Evolutionary conservation across 2,113 vertebrate genomes (phyloP), one percentile per base, ranked within the genome.

Genomic region (Puntigrus tetrazona): DNA sequence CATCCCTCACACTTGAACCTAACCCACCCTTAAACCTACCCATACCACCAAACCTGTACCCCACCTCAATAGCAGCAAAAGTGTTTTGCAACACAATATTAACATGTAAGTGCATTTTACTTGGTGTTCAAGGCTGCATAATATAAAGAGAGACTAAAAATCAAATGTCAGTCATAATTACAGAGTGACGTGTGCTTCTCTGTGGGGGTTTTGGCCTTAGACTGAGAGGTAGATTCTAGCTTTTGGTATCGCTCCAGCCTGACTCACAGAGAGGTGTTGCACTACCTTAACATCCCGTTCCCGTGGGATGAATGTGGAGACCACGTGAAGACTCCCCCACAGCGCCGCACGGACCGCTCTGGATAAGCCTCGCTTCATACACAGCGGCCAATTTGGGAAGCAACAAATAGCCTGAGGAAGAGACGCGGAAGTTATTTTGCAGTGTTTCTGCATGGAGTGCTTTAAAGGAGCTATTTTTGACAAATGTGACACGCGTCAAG

Each of bases 241-340:
- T 52, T 82, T 57, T 61, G 14, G 25, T 38, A n/a, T 83, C 36
- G 4, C 38, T 50, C 27, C 36, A 38, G 59, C 18, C 78, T 41
- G 47, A 41, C 47, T 57, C 67, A 72, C 38, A 38, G 34, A 41
- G 69, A 83, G 45, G 43, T 50, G 45, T 31, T 75, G 55, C 69
- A 29, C 70, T 29, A 8, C 7, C 3, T n/a, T 75, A 29, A 11
- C 81, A 63, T 29, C 34, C 7, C 55, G 7, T 74, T 83, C 70
- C 29, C 36, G 25, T 83, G 70, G 70, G 81, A 83, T 59, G 67
- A 73, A 16, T 29, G 81, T 57, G 47, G 50, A 27, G 81, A 36
- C 22, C 69, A 73, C 38, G 70, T 63, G 67, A 63, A 83, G 11
- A 43, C 67, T 57, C 43, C 47, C 38, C 61, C 41, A 67, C 38